Evolutionary conservation across 2,888 invertebrate species (phyloP), one percentile per base, ranked within the genome.

Genomic region (Tetramorium bicarinatum): DNA sequence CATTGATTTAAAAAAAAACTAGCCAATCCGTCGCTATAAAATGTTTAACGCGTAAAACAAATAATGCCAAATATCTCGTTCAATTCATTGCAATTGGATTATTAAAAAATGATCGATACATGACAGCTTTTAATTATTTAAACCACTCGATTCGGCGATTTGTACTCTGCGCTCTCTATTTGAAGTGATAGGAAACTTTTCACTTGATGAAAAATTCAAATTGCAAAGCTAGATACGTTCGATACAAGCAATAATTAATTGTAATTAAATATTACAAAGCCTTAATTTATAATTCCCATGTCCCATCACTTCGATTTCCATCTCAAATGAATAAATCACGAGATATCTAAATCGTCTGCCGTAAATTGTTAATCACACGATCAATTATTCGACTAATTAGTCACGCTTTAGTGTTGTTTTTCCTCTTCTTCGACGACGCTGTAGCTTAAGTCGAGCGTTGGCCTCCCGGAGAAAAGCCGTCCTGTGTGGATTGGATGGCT

Each of bases 301-400:
- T 62, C 4, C 4, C 38, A 1, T 38, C 4, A 29, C 59, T 29
- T 62, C n/a, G n/a, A 38, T n/a, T 62, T 0, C 18, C 9, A n/a
- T 38, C n/a, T 34, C 38, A 13, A 54, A 21, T 54, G 34, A 34
- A 62, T 62, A 38, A 61, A 62, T 62, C 4, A 15, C 18, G 62
- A 38, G 38, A n/a, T 56, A 56, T 34, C 3, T 34, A 61, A 29
- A 59, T 38, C 15, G 38, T 11, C 11, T n/a, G n/a, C 9, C 8
- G 11, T 62, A 38, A 62, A 38, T 62, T 38, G 4, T 62, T 62
- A 38, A 8, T 29, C 11, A 18, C 13, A n/a, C 62, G 3, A 62
- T 62, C 4, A 62, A 38, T 62, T 62, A 62, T 62, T 62, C 62
- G n/a, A 4, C 4, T 62, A 11, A 38, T 62, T 62, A 62, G 38